Base-by-base conservation (phyloP, 2,888 invertebrate species). In the Lymantria dispar region DNA sequence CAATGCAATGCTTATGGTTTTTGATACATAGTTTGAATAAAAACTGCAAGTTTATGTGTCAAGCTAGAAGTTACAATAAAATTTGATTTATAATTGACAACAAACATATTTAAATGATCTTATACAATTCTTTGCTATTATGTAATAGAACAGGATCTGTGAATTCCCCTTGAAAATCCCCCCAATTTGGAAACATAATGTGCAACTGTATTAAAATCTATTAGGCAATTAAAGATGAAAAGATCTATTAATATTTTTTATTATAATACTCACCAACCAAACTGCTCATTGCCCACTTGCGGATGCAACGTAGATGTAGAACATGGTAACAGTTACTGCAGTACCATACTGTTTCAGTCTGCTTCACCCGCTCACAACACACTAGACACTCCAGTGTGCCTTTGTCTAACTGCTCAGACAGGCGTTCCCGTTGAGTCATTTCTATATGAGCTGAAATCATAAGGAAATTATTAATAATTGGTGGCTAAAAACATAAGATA, bases 311-410 rank as follows among this genome's bases (percentile, higher is more conserved):
- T 11, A 99, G 93, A 88, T 99, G 99, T 58, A 98, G 93, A 48
- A 98, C 96, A 80, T 99, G 97, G 85, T 95, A 98, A 76, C 99
- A 99, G 70, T 96, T 96, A 58, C 91, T 84, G 79, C 99, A 99
- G 2, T 95, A 96, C 99, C 99, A 99, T 33, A 97, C 94, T 5
- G 95, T 92, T 69, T 98, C 96, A 31, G 92, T 93, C 59, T 95
- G 95, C 58, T 95, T 94, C 37, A 99, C 95, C 45, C 93, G 92
- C 65, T 98, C 98, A 74, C 97, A 98, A 79, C 99, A 99, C 12
- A 99, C 98, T 69, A 98, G 93, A 80, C 99, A 99, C 82, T 99
- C 99, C 53, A 98, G 92, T 0, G 94, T 93, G 0, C 96, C 96
- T 54, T 94, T 94, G 60, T 95, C 94, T 45, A 99, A 91, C 82